These are phyloP conservation scores for Parthenolecanium corni DNA, from an alignment of 2,888 invertebrate genomes.

Conservation along the genomic window DNA sequence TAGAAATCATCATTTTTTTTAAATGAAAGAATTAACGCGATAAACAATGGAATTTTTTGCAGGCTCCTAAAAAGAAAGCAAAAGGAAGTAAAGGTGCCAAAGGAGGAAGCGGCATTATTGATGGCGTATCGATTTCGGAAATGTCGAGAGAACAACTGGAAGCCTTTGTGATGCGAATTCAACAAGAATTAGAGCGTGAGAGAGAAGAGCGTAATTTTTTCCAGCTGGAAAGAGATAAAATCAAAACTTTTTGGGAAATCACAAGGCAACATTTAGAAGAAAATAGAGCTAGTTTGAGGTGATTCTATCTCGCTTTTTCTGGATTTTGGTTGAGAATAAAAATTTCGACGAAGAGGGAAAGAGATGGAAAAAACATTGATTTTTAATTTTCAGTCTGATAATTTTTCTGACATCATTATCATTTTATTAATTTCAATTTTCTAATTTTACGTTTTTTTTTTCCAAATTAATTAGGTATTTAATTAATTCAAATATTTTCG, in stretches of 20 bases:
- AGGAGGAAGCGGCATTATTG: constrained; percentile 39
- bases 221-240: constrained; percentile 86
- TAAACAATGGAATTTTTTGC: background rate
- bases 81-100: constrained; percentile 34
- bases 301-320: constrained; percentile 14
- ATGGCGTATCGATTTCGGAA: constrained; percentile 82
- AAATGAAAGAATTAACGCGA: too few species aligned
- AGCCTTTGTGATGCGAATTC: constrained; percentile 69
- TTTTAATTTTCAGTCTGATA: too few species aligned
- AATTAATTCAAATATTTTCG: too few species aligned
- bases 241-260: constrained; percentile 92
- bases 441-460: too few species aligned
- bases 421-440: too few species aligned
- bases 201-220: constrained; percentile 91
- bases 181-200: constrained; percentile 85
- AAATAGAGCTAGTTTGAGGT: constrained; percentile 56
- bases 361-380: too few species aligned
- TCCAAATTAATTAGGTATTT: too few species aligned
- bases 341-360: too few species aligned
- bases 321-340: background rate
- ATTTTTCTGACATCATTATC: too few species aligned
- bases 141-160: constrained; percentile 90
- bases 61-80: constrained; percentile 33
- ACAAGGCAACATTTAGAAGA: constrained; percentile 80
- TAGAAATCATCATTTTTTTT: too few species aligned